phyloP scores from a whole-genome alignment of 2,113 vertebrate species.

The Petaurus breviceps region DNA sequence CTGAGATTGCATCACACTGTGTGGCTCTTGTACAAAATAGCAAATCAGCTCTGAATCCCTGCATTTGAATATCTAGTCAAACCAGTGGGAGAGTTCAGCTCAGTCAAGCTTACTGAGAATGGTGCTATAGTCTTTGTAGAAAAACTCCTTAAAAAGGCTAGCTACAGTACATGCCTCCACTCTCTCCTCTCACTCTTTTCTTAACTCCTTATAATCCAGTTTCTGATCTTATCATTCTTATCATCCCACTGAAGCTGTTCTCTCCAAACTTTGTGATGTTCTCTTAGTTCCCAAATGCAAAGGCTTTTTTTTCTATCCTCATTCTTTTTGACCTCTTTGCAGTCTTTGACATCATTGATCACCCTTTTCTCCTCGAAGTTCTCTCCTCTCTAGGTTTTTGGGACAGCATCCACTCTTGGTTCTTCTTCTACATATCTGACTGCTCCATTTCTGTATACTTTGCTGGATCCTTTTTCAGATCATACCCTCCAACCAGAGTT shows the following conservation, averaged over 20 bases:
- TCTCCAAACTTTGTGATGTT: neutral
- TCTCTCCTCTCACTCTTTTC: neutral
- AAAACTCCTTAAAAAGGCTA: neutral
- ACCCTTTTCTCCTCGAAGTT: neutral
- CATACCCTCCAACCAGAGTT: no score
- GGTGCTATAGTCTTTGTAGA: neutral
- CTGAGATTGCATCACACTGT: neutral
- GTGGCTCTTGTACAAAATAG: neutral
- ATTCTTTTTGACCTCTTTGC: neutral
- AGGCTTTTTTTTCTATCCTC: no score
- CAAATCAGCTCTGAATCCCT: neutral
- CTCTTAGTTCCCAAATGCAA: neutral
- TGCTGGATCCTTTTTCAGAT: no score
- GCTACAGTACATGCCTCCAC: rapidly evolving
- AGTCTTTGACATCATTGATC: neutral
- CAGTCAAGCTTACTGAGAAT: neutral
- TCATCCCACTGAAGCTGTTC: neutral
- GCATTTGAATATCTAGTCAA: neutral
- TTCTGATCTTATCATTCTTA: neutral
- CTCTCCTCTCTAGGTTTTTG: neutral
- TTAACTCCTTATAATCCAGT: neutral
- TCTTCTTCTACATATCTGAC: no score
- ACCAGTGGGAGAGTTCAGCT: neutral
- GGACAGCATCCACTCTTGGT: neutral
- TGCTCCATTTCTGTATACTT: no score